Evolutionary conservation across 2,888 invertebrate species (phyloP), one percentile per base, ranked within the genome.

Genomic region (Micoletzkya japonica): DNA sequence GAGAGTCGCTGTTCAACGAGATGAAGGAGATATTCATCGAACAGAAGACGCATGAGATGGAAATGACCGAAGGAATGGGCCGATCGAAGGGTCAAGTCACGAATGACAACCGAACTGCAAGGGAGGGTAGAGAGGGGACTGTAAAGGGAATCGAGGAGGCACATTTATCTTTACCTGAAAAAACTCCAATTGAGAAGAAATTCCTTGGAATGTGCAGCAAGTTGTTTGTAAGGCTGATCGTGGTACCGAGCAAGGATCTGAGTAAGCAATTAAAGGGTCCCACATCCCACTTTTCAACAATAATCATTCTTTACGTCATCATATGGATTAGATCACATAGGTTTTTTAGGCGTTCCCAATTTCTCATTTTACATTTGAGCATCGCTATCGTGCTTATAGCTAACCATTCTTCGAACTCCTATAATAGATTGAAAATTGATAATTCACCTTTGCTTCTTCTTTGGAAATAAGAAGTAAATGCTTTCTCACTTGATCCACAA

Each of bases 11-110:
- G 59, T 88, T 98, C 97, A 82, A 99, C 93, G 83, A 97, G 89
- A 88, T 94, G 97, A 88, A 95, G 95, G 92, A 98, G 96, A 88
- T 96, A 98, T 88, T 98, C 98, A 88, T 98, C 97, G 87, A 95
- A 98, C 72, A 98, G 90, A 85, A 99, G 90, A 58, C 97, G 91
- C 85, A 98, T 93, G 80, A 98, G 90, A 88, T 98, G 98, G 89
- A 98, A 98, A 77, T 95, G 95, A 67, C 98, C 98, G 88, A 98
- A 99, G 87, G 95, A 95, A 30, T 95, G 93, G 50, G 98, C 97
- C 73, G 95, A 95, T 80, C 94, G 89, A 76, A 97, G 89, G 57
- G 97, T 98, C 76, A 98, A 90, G 88, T 98, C 97, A 60, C 97
- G 90, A 81, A 98, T 97, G 72, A 98, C 94, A 91, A 96, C 94